phyloP scores from a whole-genome alignment of 2,888 invertebrate genomes.

The Phania funesta region DNA sequence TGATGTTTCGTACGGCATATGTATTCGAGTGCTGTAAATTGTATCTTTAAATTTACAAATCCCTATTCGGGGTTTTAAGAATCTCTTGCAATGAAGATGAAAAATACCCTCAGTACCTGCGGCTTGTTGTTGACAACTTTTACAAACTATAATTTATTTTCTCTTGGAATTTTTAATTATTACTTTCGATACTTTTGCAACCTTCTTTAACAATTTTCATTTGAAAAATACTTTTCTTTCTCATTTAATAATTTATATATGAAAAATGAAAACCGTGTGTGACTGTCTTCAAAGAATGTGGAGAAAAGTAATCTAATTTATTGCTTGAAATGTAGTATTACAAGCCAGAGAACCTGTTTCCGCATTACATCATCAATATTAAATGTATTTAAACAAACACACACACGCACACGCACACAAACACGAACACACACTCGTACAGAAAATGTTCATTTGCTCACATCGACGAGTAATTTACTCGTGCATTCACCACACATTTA shows the following conservation, averaged over 20 bases:
- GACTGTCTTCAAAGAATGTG: conserved; percentile 18
- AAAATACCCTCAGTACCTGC: not conserved
- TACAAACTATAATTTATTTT: conserved; percentile 33
- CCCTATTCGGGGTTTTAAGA: too few species aligned
- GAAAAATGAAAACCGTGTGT: not conserved
- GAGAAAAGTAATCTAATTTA: conserved; percentile 43
- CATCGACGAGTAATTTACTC: not conserved
- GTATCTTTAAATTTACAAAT: too few species aligned
- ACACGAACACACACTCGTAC: not conserved
- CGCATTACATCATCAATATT: conserved; percentile 54
- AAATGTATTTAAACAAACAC: conserved; percentile 28
- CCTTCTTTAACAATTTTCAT: not conserved
- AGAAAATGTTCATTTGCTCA: not conserved
- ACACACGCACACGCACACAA: not conserved
- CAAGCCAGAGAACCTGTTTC: not conserved
- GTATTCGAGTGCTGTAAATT: too few species aligned
- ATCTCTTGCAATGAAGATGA: not conserved
- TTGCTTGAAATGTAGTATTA: conserved; percentile 22
- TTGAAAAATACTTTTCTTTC: too few species aligned
- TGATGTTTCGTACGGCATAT: too few species aligned
- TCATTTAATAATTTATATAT: conserved; percentile 7
- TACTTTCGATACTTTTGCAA: not conserved
- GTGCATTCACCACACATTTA: conserved; percentile 30
- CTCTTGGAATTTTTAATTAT: conserved; percentile 12
- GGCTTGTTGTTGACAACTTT: conserved; percentile 3